Conservation (phyloP, 92 coral and sea anemone species). For the Bergia puertoricense region DNA sequence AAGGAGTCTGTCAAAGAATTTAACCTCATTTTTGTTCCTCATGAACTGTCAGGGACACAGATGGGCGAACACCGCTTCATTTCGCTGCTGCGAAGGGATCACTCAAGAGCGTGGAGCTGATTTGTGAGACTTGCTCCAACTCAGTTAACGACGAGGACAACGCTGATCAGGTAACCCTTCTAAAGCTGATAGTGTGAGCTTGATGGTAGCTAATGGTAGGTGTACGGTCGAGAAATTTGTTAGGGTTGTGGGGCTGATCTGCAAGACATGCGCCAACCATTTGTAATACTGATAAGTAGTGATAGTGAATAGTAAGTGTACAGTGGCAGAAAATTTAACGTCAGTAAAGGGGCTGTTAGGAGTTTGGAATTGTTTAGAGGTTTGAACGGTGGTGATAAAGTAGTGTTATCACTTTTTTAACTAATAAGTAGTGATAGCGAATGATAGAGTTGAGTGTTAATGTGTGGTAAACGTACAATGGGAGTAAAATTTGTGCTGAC, state of each 20-base stretch:
- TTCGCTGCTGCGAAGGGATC: slow-evolving; percentile 92
- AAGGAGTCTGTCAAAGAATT: neutral
- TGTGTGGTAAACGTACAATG: too few relatives aligned
- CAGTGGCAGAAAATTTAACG: too few relatives aligned
- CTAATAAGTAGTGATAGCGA: too few relatives aligned
- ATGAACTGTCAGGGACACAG: slow-evolving; percentile 63
- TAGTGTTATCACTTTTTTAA: too few relatives aligned
- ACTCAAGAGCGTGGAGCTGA: slow-evolving; percentile 75
- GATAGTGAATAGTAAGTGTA: too few relatives aligned
- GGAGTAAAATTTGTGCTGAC: too few relatives aligned
- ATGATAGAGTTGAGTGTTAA: too few relatives aligned
- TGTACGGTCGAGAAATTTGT: slow-evolving; percentile 42
- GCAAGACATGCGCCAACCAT: slow-evolving; percentile 63
- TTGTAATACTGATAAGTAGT: too few relatives aligned
- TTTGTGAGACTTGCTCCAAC: slow-evolving; percentile 67
- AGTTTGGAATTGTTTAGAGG: slow-evolving; percentile 62
- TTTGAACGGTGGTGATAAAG: too few relatives aligned
- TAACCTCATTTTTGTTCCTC: neutral
- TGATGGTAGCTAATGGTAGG: too few relatives aligned
- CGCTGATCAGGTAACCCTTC: slow-evolving; percentile 72
- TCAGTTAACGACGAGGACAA: slow-evolving; percentile 87
- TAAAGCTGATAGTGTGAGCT: too few relatives aligned
- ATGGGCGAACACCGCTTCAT: slow-evolving; percentile 84
- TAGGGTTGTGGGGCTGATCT: slow-evolving; percentile 67
- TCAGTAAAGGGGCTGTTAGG: slow-evolving; percentile 48